phyloP scores from a whole-genome alignment of 2,797 vertebrate species.

The Alcedo atthis region DNA sequence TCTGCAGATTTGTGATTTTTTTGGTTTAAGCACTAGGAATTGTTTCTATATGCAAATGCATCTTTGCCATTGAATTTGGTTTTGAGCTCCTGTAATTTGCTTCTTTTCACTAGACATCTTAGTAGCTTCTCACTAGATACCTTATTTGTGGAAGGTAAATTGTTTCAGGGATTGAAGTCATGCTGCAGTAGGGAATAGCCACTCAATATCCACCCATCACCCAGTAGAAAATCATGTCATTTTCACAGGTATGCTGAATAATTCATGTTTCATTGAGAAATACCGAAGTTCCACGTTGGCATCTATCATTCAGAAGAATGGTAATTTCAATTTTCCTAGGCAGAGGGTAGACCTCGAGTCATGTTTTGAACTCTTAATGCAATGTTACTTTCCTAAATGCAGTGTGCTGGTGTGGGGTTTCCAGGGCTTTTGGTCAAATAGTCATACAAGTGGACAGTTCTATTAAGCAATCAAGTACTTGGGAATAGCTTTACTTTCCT shows the following conservation, averaged over 20 bases:
- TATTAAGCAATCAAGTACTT: neutral
- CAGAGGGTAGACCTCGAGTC: neutral
- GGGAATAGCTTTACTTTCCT: slow-evolving; percentile 29
- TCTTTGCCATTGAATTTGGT: neutral
- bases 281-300: neutral
- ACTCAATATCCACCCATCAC: neutral
- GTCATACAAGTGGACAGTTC: neutral
- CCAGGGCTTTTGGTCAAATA: slow-evolving; percentile 16
- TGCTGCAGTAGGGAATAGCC: neutral
- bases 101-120: neutral
- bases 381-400: neutral
- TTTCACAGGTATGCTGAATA: neutral
- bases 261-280: neutral
- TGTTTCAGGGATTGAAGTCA: neutral
- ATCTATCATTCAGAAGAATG: neutral
- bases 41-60: neutral
- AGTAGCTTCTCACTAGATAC: neutral
- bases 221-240: neutral
- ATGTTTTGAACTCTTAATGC: neutral
- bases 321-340: neutral
- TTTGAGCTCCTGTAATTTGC: neutral
- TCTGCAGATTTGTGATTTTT: neutral
- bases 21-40: neutral
- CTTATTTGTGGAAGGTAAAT: neutral
- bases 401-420: neutral